A percentile compares a stretch with the other conserved stretches of the same genome.
Evolutionary conservation across 2,113 vertebrate genomes (phyloP).

Genomic region (Setophaga kirtlandii): DNA sequence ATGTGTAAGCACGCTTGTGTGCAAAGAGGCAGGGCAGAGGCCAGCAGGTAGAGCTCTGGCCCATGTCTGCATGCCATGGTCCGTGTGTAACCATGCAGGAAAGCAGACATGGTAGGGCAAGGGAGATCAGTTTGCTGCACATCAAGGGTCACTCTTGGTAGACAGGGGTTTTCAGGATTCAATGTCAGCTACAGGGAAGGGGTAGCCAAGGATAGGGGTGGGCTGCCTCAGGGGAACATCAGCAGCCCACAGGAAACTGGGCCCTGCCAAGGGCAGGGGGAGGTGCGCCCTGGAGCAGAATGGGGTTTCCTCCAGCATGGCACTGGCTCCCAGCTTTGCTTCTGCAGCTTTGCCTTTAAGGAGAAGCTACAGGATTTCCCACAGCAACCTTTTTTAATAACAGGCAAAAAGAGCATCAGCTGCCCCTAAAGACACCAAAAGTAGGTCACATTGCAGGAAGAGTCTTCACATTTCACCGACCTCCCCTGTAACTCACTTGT

Average conservation of each 20-base stretch:
- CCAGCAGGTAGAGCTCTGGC: rapidly evolving
- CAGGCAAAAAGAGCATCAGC: background rate
- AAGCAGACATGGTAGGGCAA: background rate
- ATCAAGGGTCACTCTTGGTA: background rate
- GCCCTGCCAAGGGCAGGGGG: rapidly evolving
- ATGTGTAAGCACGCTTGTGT: rapidly evolving
- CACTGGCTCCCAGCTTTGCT: background rate
- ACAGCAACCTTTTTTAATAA: background rate
- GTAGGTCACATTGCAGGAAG: background rate
- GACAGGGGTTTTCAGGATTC: background rate
- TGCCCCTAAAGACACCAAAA: background rate
- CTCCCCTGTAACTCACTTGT: background rate
- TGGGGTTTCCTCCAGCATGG: background rate
- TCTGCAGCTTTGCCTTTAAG: background rate
- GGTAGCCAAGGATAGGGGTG: background rate
- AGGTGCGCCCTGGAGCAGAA: background rate
- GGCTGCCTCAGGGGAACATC: background rate
- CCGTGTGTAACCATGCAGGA: background rate
- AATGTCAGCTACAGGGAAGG: background rate
- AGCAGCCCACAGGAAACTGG: background rate
- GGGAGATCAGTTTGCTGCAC: background rate
- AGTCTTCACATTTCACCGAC: background rate
- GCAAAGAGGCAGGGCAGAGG: background rate
- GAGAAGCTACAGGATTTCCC: background rate
- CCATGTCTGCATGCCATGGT: no score